Evolutionary conservation across 2,797 vertebrate genomes (phyloP), one percentile per base, ranked within the genome.

Genomic region (Enoplosus armatus): DNA sequence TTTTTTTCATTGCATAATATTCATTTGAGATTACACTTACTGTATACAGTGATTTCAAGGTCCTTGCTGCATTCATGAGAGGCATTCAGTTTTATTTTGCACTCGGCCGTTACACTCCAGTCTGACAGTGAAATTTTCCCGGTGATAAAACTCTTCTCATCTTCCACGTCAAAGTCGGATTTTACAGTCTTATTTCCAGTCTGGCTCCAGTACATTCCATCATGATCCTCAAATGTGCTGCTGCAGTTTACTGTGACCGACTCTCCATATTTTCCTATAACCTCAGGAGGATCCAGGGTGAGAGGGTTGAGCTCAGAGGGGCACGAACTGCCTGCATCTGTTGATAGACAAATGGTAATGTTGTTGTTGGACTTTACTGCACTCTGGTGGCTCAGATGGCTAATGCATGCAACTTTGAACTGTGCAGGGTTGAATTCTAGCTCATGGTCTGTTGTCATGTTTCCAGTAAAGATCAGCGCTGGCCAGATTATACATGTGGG

Each of bases 111-210:
- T 6, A 33, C 2, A 35, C 84, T 3, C 82, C 84, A 91, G 60
- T 87, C 69, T 43, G 29, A 26, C 27, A 77, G 16, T 0, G 0
- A 0, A 14, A 74, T 0, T 9, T 0, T 0, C 15, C 0, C 0
- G 1, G 0, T 0, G 5, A 9, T 0, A 20, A 1, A 50, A 6
- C 0, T 0, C 0, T 0, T 0, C 0, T 26, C 7, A 0, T 1
- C 0, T 0, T 29, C 2, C 0, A 0, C 0, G 0, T 0, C 0
- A 54, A 0, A 1, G 1, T 0, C 2, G 29, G 0, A 8, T 47
- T 47, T 8, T 20, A 1, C 8, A 22, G 8, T 4, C 11, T 39
- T 0, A 10, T 31, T 45, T 73, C 33, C 64, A 60, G 11, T 47
- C 43, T 20, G 2, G 6, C 0, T 62, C 86, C 84, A 90, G 60